These are phyloP conservation scores for Hartigia nigra DNA, from an alignment of 2,888 invertebrate genomes.

Conservation along the genomic window DNA sequence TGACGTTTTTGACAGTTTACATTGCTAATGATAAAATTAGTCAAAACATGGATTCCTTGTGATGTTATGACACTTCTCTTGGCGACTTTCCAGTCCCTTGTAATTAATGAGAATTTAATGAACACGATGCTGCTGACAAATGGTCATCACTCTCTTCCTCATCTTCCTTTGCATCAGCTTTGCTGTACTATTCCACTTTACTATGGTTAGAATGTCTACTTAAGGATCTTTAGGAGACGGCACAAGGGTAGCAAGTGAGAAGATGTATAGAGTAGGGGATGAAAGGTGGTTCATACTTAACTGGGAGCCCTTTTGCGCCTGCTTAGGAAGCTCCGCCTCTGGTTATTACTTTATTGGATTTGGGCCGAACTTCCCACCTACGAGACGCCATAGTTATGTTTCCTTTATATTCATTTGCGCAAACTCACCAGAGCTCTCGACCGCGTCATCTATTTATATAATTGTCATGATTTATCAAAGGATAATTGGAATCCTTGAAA, in stretches of 20 bases:
- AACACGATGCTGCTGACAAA: not conserved
- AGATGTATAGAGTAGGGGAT: slow-evolving; percentile 4
- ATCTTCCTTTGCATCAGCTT: not conserved
- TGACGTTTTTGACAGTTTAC: not conserved
- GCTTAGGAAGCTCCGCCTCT: slow-evolving; percentile 24
- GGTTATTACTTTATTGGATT: slow-evolving; percentile 21
- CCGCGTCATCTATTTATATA: not conserved
- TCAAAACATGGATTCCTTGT: not conserved
- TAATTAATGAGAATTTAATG: not conserved
- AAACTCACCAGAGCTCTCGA: not conserved
- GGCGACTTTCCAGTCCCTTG: not conserved
- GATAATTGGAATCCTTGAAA: not conserved
- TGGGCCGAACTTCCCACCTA: slow-evolving; percentile 11
- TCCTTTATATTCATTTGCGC: not conserved
- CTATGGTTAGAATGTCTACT: not conserved
- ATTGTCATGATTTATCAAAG: not conserved
- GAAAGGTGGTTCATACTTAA: not conserved
- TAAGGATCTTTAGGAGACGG: not conserved
- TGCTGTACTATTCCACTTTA: not conserved
- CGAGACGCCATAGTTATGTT: not conserved
- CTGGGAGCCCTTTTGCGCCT: slow-evolving; percentile 4
- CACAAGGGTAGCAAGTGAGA: slow-evolving; percentile 9
- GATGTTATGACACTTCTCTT: not conserved
- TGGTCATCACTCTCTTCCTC: not conserved
- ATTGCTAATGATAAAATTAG: not conserved